These are phyloP conservation scores for Athalia cordata DNA, from an alignment of 2,888 invertebrate genomes.

Conservation along the genomic window DNA sequence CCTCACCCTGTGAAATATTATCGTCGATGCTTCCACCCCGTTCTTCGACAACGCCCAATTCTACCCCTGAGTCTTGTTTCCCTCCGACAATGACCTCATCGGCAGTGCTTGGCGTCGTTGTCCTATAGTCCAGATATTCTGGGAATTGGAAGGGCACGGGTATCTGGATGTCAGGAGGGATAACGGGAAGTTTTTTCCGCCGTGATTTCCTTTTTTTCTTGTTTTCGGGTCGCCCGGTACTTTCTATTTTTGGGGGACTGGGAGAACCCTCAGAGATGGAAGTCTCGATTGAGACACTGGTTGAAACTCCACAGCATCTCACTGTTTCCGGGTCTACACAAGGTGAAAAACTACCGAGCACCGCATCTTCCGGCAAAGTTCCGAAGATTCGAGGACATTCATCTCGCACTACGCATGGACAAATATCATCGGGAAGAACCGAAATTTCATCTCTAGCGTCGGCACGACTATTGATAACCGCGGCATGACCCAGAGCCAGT, in stretches of 20 bases:
- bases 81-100: too few relatives aligned
- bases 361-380: slow-evolving; percentile 13
- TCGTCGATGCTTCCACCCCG: neutral
- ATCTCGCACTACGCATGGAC: slow-evolving; percentile 26
- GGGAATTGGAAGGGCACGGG: slow-evolving; percentile 22
- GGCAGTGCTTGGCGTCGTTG: neutral
- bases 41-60: too few relatives aligned
- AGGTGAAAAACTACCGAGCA: slow-evolving; percentile 23
- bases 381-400: slow-evolving; percentile 33
- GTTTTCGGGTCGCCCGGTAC: neutral
- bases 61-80: too few relatives aligned
- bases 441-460: neutral
- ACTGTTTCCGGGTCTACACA: slow-evolving; percentile 1
- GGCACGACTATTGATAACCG: neutral
- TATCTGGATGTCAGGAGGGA: slow-evolving; percentile 11
- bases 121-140: slow-evolving; percentile 10
- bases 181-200: neutral
- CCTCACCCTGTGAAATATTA: slow-evolving; percentile 10
- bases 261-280: neutral
- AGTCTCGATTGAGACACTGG: neutral
- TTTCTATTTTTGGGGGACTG: neutral
- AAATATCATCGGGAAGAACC: slow-evolving; percentile 14
- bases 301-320: slow-evolving; percentile 27
- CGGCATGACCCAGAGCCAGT: slow-evolving; percentile 14
- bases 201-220: neutral